Base-by-base conservation (phyloP, 2,888 invertebrate genomes). In the Polydrusus tereticollis region DNA sequence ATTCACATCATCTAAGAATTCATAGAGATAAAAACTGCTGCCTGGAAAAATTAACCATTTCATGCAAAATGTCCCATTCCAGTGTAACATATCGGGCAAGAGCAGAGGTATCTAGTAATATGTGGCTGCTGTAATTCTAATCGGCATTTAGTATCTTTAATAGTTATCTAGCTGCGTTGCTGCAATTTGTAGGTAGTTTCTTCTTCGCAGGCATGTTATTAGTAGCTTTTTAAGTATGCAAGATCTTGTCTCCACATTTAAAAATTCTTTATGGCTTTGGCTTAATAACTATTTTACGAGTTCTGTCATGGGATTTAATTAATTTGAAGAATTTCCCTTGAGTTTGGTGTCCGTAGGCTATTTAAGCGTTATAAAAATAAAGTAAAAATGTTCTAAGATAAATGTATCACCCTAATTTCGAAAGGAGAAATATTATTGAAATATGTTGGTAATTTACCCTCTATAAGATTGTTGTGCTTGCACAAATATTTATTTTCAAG, bases 181-280 rank as follows among this genome's bases (percentile, higher is more conserved):
- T 55, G 71, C 66, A 71, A 71, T 71, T 71, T 71, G 71, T 71
- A 71, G 66, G 52, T 66, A 66, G 47, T 59, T 55, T 50, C 43
- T 55, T 50, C 43, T 70, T 59, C 70, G 21, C 65, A 65, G 65
- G 45, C 70, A 45, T 71, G 65, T 71, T 71, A 71, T 71, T 71
- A 71, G 65, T 65, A 10, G 52, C 14, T 59, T 66, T 60, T 66
- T 66, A 70, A 55, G 65, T 59, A 70, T 70, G 64, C 70, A 70
- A 70, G 70, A 70, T 70, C 70, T 70, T 70, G 70, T 70, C 70
- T 65, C 50, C 63, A 65, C 59, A 70, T 70, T 70, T 70, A 65
- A 70, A 70, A 65, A 50, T 70, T 65, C 59, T 52, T 58, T 63
- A 16, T 41, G 38, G 64, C 64, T 65, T 41, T 10, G 20, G 14